These are phyloP conservation scores for Crotalus viridis DNA, from an alignment of 2,113 vertebrate species.

Conservation along the genomic window DNA sequence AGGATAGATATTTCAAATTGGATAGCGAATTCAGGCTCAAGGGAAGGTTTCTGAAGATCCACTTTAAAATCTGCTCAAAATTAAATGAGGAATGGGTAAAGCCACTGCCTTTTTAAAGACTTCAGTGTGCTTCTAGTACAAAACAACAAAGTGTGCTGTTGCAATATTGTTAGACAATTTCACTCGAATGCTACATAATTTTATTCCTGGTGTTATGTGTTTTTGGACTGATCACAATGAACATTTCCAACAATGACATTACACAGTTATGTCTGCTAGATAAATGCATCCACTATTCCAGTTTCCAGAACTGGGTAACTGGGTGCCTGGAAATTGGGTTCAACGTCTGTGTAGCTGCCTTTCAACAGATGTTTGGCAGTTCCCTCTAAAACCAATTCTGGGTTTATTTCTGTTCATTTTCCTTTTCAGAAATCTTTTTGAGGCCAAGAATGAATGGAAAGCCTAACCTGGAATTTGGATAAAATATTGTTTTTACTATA, in stretches of 20 bases:
- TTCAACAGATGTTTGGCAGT: constrained; percentile 25
- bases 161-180: constrained; percentile 28
- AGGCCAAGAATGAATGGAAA: constrained; percentile 42
- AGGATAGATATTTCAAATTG: neutral
- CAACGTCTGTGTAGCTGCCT: constrained; percentile 26
- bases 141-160: neutral
- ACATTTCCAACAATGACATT: constrained; percentile 37
- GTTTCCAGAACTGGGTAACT: constrained; percentile 27
- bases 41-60: neutral
- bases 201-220: constrained; percentile 38
- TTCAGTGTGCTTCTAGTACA: neutral
- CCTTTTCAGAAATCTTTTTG: constrained; percentile 46
- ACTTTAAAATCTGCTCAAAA: neutral
- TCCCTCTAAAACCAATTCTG: constrained; percentile 21
- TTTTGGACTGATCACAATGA: constrained; percentile 42
- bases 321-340: constrained; percentile 50
- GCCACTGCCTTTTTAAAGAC: neutral
- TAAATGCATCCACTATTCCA: constrained; percentile 41
- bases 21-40: neutral
- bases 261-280: constrained; percentile 33
- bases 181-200: constrained; percentile 13
- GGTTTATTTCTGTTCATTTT: constrained; percentile 40
- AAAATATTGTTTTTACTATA: constrained; percentile 53
- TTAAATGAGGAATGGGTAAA: neutral
- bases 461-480: constrained; percentile 51